Conservation (phyloP, 2,888 invertebrate genomes). For the Oxyteleia sp. region DNA sequence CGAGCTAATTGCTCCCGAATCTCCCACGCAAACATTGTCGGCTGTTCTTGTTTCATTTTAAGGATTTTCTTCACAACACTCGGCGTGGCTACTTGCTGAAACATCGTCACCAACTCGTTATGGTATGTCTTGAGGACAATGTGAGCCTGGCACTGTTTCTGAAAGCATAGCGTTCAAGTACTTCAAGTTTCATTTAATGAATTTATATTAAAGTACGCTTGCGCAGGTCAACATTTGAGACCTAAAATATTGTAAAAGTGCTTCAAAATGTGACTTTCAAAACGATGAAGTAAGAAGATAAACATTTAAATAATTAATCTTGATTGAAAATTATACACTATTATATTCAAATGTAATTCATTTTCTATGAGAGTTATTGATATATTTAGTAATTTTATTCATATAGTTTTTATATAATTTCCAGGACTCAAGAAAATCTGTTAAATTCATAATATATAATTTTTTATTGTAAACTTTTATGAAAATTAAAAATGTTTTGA, state of each 20-base stretch:
- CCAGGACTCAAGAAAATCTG: too few relatives aligned
- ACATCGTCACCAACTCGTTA: constrained; percentile 77
- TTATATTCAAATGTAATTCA: too few relatives aligned
- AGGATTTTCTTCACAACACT: constrained; percentile 98
- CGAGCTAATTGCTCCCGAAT: constrained; percentile 96
- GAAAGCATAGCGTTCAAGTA: constrained; percentile 70
- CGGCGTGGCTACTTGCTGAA: constrained; percentile 98
- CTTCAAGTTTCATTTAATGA: constrained; percentile 58
- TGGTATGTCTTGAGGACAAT: constrained; percentile 72
- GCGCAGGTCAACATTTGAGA: constrained; percentile 9
- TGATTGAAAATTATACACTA: too few relatives aligned
- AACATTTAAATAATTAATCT: too few relatives aligned
- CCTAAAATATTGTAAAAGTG: constrained; percentile 9
- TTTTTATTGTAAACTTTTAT: too few relatives aligned
- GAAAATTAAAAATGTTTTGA: too few relatives aligned
- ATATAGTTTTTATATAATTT: too few relatives aligned
- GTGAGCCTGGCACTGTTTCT: constrained; percentile 72
- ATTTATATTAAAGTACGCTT: constrained; percentile 12
- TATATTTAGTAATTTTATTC: too few relatives aligned
- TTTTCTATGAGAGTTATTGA: too few relatives aligned
- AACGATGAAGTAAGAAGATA: too few relatives aligned
- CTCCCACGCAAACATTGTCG: constrained; percentile 99
- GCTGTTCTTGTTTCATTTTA: constrained; percentile 97
- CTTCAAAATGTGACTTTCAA: not conserved
- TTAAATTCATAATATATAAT: too few relatives aligned